Evolutionary conservation across 2,797 vertebrate species (phyloP).

Genomic region (Myioborus miniatus): DNA sequence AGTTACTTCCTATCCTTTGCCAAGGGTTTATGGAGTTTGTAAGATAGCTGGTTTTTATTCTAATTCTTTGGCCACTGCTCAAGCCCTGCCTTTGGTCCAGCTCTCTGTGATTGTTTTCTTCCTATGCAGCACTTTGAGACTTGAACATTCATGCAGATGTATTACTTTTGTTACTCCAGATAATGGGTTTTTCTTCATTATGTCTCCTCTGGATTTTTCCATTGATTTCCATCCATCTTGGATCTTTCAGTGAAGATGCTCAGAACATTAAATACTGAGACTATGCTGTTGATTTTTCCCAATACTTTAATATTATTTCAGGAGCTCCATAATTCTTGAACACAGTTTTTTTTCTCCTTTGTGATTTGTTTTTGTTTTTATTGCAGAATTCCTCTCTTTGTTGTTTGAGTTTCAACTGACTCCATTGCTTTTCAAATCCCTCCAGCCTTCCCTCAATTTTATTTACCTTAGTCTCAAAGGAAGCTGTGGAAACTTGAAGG

Average conservation of each 20-base stretch:
- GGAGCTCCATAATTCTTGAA: conserved; percentile 20
- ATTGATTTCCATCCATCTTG: not conserved
- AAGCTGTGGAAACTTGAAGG: conserved; percentile 37
- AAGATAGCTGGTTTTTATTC: conserved; percentile 7
- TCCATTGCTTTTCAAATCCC: conserved; percentile 54
- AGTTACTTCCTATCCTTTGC: conserved; percentile 12
- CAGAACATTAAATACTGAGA: not conserved
- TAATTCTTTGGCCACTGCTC: conserved; percentile 2
- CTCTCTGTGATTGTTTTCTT: not conserved
- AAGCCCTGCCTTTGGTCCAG: not conserved
- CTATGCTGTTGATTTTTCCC: not conserved
- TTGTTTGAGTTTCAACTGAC: conserved; percentile 58
- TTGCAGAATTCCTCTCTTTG: conserved; percentile 42
- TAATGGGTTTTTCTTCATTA: not conserved
- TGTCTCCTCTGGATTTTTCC: not conserved
- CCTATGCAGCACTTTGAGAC: not conserved
- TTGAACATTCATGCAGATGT: not conserved
- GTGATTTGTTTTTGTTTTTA: conserved; percentile 50
- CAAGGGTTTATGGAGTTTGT: not conserved
- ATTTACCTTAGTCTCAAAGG: conserved; percentile 67
- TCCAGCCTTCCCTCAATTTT: conserved; percentile 52
- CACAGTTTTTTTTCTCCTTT: conserved; percentile 12
- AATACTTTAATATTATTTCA: conserved; percentile 18
- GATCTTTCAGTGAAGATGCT: not conserved
- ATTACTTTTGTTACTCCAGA: not conserved